Evolutionary conservation across 2,888 invertebrate species (phyloP), one percentile per base, ranked within the genome.

Genomic region (Spisula solida): DNA sequence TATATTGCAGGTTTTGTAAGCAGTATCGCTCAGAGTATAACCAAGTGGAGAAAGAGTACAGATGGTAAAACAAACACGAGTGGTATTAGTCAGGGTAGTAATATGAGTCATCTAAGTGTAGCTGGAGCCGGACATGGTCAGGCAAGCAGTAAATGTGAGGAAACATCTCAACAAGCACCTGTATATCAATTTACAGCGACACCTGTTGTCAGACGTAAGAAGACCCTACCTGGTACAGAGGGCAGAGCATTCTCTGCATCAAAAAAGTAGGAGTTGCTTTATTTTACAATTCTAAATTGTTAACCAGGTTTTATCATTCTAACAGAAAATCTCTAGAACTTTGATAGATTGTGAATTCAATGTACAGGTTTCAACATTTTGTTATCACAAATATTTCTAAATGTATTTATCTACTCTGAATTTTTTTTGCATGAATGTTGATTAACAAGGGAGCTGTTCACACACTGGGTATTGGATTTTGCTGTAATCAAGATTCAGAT

Each of bases 21-120:
- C 90, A 95, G 95, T 60, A 94, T 96, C 80, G 96, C 95, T 34
- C 94, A 94, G 81, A 95, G 96, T 82, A 93, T 96, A 70, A 94
- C 96, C 1, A 95, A 96, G 81, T 95, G 96, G 94, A 93, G 96
- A 16, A 91, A 93, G 31, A 95, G 94, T 87, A 95, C 94, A 8
- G 94, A 95, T 81, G 95, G 94, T 16, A 95, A 93, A 90, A 91
- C 89, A 10, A 93, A 94, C 87, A 86, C 92, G 2, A 94, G 93
- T 78, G 87, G 91, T 47, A 60, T 92, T 18, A 94, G 94, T 85
- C 90, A 93, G 79, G 90, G 90, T 31, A 93, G 93, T 88, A 90
- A 92, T 47, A 85, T 88, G 18, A 93, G 92, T 87, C 90, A 91
- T 47, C 31, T 70, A 10, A 88, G 88, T 60, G 81, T 47, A 12